These are phyloP conservation scores for Drosophila parthenogenetica DNA, from an alignment of 2,888 invertebrate genomes.

Conservation along the genomic window DNA sequence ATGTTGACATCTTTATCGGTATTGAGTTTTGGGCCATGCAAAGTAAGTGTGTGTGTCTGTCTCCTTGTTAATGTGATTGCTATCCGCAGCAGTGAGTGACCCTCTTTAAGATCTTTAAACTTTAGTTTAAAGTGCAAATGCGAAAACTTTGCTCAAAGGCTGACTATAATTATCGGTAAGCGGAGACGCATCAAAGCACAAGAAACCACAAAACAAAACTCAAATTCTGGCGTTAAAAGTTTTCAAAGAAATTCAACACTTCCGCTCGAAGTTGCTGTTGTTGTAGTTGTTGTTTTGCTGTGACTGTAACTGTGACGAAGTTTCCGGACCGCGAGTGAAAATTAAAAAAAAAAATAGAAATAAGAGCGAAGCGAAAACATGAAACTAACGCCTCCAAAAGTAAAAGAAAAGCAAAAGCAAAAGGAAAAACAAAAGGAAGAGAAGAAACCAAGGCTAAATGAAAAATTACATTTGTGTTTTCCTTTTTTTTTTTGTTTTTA, in stretches of 20 bases:
- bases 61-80: conserved; percentile 53
- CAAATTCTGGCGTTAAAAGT: conserved; percentile 37
- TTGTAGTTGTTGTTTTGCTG: conserved; percentile 18
- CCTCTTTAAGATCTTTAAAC: background rate
- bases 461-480: conserved; percentile 70
- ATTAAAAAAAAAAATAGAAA: conserved; percentile 46
- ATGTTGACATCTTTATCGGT: conserved; percentile 76
- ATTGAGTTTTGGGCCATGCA: conserved; percentile 49
- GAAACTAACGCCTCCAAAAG: conserved; percentile 4
- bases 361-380: conserved; percentile 2
- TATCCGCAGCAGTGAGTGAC: conserved; percentile 6
- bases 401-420: conserved; percentile 13
- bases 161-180: conserved; percentile 39
- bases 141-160: conserved; percentile 9
- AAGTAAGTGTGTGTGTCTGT: conserved; percentile 31
- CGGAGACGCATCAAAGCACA: conserved; percentile 32
- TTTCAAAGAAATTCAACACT: conserved; percentile 66
- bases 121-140: background rate
- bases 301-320: conserved; percentile 32
- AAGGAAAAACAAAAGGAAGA: conserved; percentile 13
- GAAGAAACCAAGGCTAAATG: conserved; percentile 53
- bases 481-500: conserved; percentile 54
- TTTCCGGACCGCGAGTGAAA: conserved; percentile 52
- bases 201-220: conserved; percentile 11
- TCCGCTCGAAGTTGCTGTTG: conserved; percentile 40